Evolutionary conservation across 2,797 vertebrate genomes (phyloP), one percentile per base, ranked within the genome.

Genomic region (Mormyrops attenuatus): DNA sequence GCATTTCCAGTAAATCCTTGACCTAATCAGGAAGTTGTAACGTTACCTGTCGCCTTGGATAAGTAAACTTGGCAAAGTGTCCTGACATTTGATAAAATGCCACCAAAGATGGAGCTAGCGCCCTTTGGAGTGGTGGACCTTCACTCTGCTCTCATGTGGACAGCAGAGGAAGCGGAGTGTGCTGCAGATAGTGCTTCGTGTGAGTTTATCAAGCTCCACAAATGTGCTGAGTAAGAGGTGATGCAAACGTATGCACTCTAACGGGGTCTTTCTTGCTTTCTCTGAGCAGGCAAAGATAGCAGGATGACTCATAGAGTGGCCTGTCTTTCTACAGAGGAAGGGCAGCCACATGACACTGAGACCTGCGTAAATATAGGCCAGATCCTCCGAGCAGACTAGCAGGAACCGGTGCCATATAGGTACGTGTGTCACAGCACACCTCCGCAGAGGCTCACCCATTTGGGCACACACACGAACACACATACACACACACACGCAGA

Each of bases 381-480:
- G 91, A 91, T 90, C 90, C 55, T 90, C 89, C 91, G 9, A n/a
- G 49, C 26, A 85, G 88, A 30, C 50, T 8, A 89, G 80, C 17
- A 26, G 38, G 80, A 53, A 63, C 55, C 26, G 77, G 69, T 84
- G 90, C 85, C 60, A 88, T 93, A 92, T 93, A 93, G 93, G 91
- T 94, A 95, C 93, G 94, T 95, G 95, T 94, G 92, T 92, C 90
- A 44, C 90, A 91, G 92, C 94, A 95, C 93, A 93, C 90, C 92
- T 91, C 90, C 92, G 90, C 34, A 57, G 38, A 77, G 22, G 53
- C 50, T 87, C 30, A 17, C n/a, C 47, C 53, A 15, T 57, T 30
- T 52, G 20, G 49, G 5, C 22, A 30, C 3, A 52, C 11, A 30
- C 49, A 26, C 9, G 5, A 50, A 73, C 88, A 41, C 88, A 60